These are phyloP conservation scores for Dipodomys merriami DNA, from an alignment of 2,113 vertebrate genomes.

Conservation along the genomic window DNA sequence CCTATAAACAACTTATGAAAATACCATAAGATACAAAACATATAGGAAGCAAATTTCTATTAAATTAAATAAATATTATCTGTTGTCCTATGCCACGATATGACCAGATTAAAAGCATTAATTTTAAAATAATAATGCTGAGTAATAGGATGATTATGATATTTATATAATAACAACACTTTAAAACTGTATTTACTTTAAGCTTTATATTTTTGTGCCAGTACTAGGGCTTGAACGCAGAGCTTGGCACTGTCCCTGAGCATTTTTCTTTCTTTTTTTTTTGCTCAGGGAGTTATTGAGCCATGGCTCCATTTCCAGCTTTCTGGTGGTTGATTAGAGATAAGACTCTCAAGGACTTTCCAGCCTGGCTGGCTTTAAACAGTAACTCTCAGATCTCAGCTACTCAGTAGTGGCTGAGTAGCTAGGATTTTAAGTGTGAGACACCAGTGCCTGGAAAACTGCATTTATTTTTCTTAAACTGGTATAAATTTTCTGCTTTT, in stretches of 20 bases:
- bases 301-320: too few species aligned
- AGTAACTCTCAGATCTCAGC: too few species aligned
- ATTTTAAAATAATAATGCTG: slow-evolving; percentile 44
- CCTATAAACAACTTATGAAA: not conserved
- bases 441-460: not conserved
- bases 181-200: not conserved
- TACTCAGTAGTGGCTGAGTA: too few species aligned
- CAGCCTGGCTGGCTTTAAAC: not conserved
- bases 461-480: slow-evolving; percentile 11
- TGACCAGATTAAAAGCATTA: slow-evolving; percentile 35
- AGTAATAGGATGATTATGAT: slow-evolving; percentile 36
- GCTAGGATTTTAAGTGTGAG: not conserved
- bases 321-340: too few species aligned
- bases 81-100: not conserved
- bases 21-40: not conserved
- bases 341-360: too few species aligned
- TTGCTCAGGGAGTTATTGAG: too few species aligned
- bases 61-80: not conserved
- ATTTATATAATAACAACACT: slow-evolving; percentile 29
- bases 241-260: too few species aligned
- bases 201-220: too few species aligned
- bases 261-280: too few species aligned
- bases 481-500: slow-evolving; percentile 7
- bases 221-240: too few species aligned
- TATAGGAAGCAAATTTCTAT: not conserved